Evolutionary conservation across 2,797 vertebrate species (phyloP).

Genomic region (Epinephelus awoara): DNA sequence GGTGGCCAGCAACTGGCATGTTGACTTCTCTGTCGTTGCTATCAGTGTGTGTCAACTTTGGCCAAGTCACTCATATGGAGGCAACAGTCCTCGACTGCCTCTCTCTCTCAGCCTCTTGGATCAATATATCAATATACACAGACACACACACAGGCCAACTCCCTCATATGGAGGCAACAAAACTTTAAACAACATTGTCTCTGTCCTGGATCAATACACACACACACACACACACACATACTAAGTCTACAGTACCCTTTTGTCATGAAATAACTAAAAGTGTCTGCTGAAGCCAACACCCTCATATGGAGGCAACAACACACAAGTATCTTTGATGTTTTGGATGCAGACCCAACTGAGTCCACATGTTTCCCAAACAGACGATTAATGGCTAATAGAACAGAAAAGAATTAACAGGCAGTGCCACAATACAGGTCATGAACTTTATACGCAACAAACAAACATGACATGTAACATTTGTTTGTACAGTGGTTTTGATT

Average conservation of each 20-base stretch:
- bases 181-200: constrained; percentile 17
- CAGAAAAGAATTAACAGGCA: constrained; percentile 55
- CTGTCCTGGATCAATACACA: background rate
- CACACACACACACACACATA: background rate
- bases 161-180: constrained; percentile 62
- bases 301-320: constrained; percentile 73
- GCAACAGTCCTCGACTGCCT: constrained; percentile 39
- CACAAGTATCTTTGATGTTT: constrained; percentile 76
- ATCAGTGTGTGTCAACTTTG: constrained; percentile 46
- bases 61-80: constrained; percentile 68
- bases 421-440: constrained; percentile 39
- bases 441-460: constrained; percentile 61
- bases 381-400: constrained; percentile 66
- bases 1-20: constrained; percentile 62
- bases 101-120: background rate
- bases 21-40: constrained; percentile 43
- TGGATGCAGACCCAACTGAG: constrained; percentile 61
- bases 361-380: constrained; percentile 69
- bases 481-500: constrained; percentile 63
- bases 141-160: constrained; percentile 43
- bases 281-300: constrained; percentile 55
- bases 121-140: background rate
- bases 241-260: constrained; percentile 11
- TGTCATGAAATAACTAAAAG: constrained; percentile 26
- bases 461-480: constrained; percentile 49